These are phyloP conservation scores for Nannobrachium achirus DNA, from an alignment of 2,113 vertebrate species.

Conservation along the genomic window DNA sequence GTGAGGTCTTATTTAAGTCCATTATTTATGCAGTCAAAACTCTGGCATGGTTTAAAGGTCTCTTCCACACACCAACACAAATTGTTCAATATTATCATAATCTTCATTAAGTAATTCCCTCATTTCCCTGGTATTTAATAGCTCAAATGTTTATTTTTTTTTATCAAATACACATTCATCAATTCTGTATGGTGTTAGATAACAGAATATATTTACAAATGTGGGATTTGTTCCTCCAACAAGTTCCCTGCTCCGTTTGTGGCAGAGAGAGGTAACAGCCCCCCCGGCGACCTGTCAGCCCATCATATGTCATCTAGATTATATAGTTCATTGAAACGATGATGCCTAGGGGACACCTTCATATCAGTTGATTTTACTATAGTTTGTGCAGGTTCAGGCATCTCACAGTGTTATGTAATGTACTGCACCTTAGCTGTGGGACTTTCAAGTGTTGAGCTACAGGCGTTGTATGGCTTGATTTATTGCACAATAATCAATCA, in stretches of 20 bases:
- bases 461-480: too few species aligned
- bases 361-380: background rate
- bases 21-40: too few species aligned
- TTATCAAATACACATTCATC: too few species aligned
- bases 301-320: conserved; percentile 23
- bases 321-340: conserved; percentile 3
- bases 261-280: background rate
- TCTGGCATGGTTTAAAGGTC: too few species aligned
- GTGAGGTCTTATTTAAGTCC: too few species aligned
- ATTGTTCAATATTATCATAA: too few species aligned
- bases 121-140: too few species aligned
- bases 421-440: conserved; percentile 4
- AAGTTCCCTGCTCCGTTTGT: background rate
- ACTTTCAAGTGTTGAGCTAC: background rate
- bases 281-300: conserved; percentile 23
- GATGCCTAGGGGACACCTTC: conserved; percentile 8
- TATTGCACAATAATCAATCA: too few species aligned
- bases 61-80: too few species aligned
- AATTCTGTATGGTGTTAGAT: too few species aligned
- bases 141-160: too few species aligned
- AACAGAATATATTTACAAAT: background rate
- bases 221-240: background rate
- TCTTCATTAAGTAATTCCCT: too few species aligned
- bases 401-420: conserved; percentile 30
- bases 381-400: conserved; percentile 5